Base-by-base conservation (phyloP, 2,113 vertebrate genomes). In the Cyphomyrus plagiostoma region DNA sequence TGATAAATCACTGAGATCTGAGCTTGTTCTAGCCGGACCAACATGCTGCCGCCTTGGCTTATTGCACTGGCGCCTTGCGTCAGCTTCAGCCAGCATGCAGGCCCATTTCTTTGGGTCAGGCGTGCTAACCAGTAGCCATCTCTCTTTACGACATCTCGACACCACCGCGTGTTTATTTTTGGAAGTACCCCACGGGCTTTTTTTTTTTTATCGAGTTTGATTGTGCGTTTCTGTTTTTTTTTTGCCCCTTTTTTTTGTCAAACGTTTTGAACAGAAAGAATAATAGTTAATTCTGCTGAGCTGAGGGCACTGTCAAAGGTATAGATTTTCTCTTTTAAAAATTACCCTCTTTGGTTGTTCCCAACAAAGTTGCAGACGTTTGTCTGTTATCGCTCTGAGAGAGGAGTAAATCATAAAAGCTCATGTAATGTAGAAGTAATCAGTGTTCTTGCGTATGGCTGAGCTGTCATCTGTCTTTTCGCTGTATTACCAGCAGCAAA, bases 81-180 rank as follows among this genome's bases (percentile, higher is more conserved):
- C 93, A 94, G 92, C 89, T 58, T 26, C 4, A 85, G 89, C 93
- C 93, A 89, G 91, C 91, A 92, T 93, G 93, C 93, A 91, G 91
- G 89, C 90, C 90, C 35, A 1, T 91, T 91, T 91, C 90, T 94
- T 94, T 93, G 92, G 91, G 93, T 94, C 93, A 94, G 93, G 92
- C 26, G 91, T 91, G 90, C 90, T 92, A 93, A 92, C 91, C 92
- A 92, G 94, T 93, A 89, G 92, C 92, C 90, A 89, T 94, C 92
- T 92, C 93, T 94, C 91, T 93, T 93, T 90, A 88, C 90, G 92
- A 92, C 90, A 90, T 90, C 13, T 13, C 90, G 91, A 92, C 88
- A 89, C 91, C 91, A 70, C 80, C 90, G 50, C 91, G 15, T 86
- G 80, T 90, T 92, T 91, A 53, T 83, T 91, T 80, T 88, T 5